Percentiles rank a stretch among this genome's conserved stretches.
Conservation (phyloP, 2,797 vertebrate genomes). For the Esox masquinongy region DNA sequence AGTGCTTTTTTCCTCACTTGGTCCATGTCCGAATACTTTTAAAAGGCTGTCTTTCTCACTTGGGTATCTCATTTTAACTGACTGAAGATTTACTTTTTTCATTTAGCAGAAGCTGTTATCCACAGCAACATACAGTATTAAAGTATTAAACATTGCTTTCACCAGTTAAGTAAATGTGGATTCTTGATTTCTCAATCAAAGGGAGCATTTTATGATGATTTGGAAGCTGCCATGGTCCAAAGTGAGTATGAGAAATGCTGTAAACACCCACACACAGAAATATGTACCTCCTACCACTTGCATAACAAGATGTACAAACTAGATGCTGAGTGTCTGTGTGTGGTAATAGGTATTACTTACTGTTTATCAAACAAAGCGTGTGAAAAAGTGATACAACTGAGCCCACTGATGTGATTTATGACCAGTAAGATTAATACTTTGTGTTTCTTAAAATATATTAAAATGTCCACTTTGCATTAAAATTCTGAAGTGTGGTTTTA, state of each 20-base stretch:
- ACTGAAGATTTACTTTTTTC: not conserved
- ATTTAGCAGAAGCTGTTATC: too few relatives aligned
- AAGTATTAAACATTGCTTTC: constrained; percentile 39
- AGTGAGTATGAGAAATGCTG: constrained; percentile 42
- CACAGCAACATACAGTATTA: not conserved
- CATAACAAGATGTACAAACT: constrained; percentile 65
- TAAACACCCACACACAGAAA: constrained; percentile 48
- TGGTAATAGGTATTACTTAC: constrained; percentile 39
- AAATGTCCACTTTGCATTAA: constrained; percentile 64
- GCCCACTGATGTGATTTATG: constrained; percentile 30
- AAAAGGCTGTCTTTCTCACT: constrained; percentile 49
- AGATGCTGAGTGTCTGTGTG: constrained; percentile 46
- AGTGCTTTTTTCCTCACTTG: too few relatives aligned
- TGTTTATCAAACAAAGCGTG: constrained; percentile 28
- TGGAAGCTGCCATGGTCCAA: constrained; percentile 39
- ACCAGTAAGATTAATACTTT: constrained; percentile 59
- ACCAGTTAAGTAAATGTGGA: constrained; percentile 24
- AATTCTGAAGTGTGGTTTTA: constrained; percentile 26
- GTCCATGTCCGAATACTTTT: constrained; percentile 40
- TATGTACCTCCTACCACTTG: constrained; percentile 71
- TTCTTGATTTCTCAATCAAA: constrained; percentile 33
- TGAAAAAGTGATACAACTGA: constrained; percentile 24
- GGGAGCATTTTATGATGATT: constrained; percentile 53
- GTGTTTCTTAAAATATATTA: constrained; percentile 72
- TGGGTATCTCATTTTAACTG: not conserved